Evolutionary conservation across 2,113 vertebrate species (phyloP).

Genomic region (Cranoglanis bouderius): DNA sequence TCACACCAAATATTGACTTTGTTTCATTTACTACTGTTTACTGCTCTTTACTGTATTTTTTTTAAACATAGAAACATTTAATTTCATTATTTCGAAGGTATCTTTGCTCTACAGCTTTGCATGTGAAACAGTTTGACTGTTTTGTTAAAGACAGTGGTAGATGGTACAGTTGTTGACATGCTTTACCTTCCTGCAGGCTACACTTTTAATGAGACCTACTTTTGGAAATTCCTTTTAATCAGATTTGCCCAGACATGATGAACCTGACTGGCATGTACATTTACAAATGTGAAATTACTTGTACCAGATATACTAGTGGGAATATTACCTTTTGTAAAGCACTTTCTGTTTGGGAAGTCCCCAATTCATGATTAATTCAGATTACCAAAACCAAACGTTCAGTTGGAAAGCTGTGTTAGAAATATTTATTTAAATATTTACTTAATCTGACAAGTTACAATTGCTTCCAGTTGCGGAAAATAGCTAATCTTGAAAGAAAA

Average conservation of each 20-base stretch:
- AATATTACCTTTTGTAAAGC: neutral
- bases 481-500: neutral
- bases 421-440: neutral
- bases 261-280: neutral
- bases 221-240: conserved; percentile 29
- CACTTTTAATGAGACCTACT: neutral
- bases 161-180: neutral
- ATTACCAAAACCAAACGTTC: neutral
- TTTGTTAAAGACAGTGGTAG: neutral
- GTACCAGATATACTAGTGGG: neutral
- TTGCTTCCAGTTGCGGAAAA: conserved; percentile 11
- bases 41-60: no score
- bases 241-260: conserved; percentile 35
- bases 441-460: conserved; percentile 2
- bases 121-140: neutral
- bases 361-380: neutral
- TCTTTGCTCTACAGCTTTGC: no score
- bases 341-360: neutral
- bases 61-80: no score
- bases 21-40: no score
- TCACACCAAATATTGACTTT: no score
- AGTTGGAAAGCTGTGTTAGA: neutral
- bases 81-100: no score
- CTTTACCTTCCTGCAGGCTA: neutral
- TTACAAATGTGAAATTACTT: neutral